These are phyloP conservation scores for Autographa pulchrina DNA, from an alignment of 2,888 invertebrate species.

Conservation along the genomic window DNA sequence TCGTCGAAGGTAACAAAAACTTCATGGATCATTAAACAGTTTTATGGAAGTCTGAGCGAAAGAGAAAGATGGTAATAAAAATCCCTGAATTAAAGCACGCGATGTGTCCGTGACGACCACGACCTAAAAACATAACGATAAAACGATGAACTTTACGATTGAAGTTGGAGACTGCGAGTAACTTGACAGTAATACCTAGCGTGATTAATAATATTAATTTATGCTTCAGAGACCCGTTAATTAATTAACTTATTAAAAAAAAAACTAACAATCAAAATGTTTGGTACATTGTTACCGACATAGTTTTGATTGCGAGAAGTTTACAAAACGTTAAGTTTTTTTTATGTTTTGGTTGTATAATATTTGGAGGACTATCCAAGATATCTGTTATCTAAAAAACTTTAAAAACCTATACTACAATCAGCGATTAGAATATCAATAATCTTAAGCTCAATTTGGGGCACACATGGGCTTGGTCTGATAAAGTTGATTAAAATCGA, in stretches of 20 bases:
- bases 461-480: slow-evolving; percentile 59
- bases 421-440: slow-evolving; percentile 45
- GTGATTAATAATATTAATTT: slow-evolving; percentile 42
- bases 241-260: neutral
- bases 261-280: neutral
- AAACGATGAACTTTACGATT: slow-evolving; percentile 70
- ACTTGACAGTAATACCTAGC: slow-evolving; percentile 48
- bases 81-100: slow-evolving; percentile 66
- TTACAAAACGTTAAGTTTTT: neutral
- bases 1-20: slow-evolving; percentile 39
- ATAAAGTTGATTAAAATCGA: slow-evolving; percentile 55
- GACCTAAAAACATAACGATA: slow-evolving; percentile 75
- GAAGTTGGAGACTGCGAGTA: slow-evolving; percentile 37
- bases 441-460: slow-evolving; percentile 61
- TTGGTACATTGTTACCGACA: too few relatives aligned
- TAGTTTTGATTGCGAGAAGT: neutral
- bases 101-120: slow-evolving; percentile 66
- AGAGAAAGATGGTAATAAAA: slow-evolving; percentile 61
- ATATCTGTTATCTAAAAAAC: slow-evolving; percentile 23
- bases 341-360: neutral
- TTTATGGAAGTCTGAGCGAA: slow-evolving; percentile 53
- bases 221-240: slow-evolving; percentile 12
- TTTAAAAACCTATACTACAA: slow-evolving; percentile 41
- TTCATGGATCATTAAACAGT: slow-evolving; percentile 54
- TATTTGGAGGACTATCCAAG: slow-evolving; percentile 10